Percentiles rank a stretch among this genome's conserved stretches.
Conservation (phyloP, 2,113 vertebrate genomes). For the Pycnonotus jocosus region DNA sequence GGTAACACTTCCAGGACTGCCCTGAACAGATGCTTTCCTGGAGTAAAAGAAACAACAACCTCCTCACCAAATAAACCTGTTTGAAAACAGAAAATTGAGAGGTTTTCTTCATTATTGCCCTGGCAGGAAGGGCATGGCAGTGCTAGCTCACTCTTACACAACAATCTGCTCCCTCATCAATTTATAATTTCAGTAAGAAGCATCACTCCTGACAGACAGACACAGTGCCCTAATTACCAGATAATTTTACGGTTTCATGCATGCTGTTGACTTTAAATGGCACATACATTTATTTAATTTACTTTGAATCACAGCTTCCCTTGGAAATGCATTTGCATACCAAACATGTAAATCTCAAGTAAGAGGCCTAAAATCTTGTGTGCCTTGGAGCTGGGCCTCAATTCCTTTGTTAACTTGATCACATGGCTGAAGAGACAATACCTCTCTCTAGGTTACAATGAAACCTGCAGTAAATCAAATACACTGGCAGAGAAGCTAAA, state of each 20-base stretch:
- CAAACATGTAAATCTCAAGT: background rate
- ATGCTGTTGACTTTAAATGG: background rate
- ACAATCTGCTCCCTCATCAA: background rate
- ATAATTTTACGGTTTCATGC: background rate
- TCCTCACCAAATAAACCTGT: fast-evolving
- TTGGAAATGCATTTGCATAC: background rate
- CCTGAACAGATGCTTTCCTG: background rate
- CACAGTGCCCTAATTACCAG: background rate
- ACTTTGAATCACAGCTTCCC: background rate
- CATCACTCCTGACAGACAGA: background rate
- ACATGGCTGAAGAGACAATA: background rate
- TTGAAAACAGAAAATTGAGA: background rate
- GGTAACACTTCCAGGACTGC: background rate
- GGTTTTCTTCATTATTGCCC: background rate
- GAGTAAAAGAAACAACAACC: background rate
- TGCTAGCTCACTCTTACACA: background rate
- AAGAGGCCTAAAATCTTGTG: background rate
- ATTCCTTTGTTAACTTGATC: background rate
- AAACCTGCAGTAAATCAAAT: background rate
- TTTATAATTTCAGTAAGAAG: background rate
- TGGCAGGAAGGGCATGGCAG: background rate
- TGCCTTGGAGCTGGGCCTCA: background rate
- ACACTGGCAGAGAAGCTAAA: background rate
- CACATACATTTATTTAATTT: slow-evolving; percentile 11
- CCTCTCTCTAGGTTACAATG: background rate